A percentile compares a stretch with the other conserved stretches of the same genome.
Conservation (phyloP, 2,113 vertebrate genomes). For the Holacanthus passer region DNA sequence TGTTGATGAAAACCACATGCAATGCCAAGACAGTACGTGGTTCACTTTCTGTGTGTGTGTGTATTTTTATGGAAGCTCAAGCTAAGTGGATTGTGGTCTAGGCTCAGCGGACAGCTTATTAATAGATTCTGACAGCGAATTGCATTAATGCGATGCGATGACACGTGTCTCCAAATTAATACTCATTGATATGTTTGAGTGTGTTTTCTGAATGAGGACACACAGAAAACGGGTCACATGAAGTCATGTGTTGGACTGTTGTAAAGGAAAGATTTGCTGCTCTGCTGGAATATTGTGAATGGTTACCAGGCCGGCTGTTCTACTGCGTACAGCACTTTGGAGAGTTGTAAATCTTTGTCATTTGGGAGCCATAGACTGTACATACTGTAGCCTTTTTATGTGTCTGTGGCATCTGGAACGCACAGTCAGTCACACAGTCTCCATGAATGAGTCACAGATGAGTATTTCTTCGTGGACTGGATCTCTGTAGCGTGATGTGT, state of each 20-base stretch:
- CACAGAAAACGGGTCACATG: slow-evolving; percentile 41
- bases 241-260: slow-evolving; percentile 67
- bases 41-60: slow-evolving; percentile 18
- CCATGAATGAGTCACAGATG: slow-evolving; percentile 54
- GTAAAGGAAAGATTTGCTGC: slow-evolving; percentile 63
- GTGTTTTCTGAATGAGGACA: slow-evolving; percentile 56
- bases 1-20: slow-evolving; percentile 68
- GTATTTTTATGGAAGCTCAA: slow-evolving; percentile 29
- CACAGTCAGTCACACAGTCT: slow-evolving; percentile 54
- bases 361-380: slow-evolving; percentile 43
- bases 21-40: slow-evolving; percentile 20
- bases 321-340: slow-evolving; percentile 52
- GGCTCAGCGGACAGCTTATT: slow-evolving; percentile 29
- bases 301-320: slow-evolving; percentile 53
- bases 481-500: slow-evolving; percentile 33
- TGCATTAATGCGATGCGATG: slow-evolving; percentile 34
- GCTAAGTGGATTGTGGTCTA: slow-evolving; percentile 43
- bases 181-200: slow-evolving; percentile 24
- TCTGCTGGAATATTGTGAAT: slow-evolving; percentile 59
- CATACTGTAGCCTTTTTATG: slow-evolving; percentile 44
- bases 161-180: slow-evolving; percentile 44
- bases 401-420: slow-evolving; percentile 64
- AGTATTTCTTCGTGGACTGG: slow-evolving; percentile 28
- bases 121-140: slow-evolving; percentile 38
- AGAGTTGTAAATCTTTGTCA: slow-evolving; percentile 70